phyloP scores from a whole-genome alignment of 2,888 invertebrate species.

The Alitta virens region DNA sequence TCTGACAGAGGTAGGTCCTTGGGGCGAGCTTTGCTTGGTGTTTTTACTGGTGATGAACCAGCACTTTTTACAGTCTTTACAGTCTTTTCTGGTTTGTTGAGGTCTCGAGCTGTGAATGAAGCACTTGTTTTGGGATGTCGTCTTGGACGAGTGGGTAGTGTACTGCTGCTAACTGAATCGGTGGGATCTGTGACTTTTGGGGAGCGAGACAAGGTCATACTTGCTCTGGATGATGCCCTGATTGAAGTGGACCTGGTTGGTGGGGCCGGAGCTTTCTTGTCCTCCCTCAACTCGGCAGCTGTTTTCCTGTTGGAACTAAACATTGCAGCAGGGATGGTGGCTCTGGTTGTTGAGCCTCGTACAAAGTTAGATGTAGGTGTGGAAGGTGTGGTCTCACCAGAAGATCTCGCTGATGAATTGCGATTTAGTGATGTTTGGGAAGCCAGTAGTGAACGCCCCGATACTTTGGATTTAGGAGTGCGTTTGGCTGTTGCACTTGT shows the following conservation, averaged over 20 bases:
- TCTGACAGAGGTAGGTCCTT: constrained; percentile 23
- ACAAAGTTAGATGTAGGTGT: constrained; percentile 21
- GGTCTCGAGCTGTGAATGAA: neutral
- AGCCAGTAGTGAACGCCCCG: constrained; percentile 1
- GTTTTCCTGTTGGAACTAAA: constrained; percentile 21
- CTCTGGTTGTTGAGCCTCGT: constrained; percentile 21
- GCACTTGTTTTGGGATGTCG: neutral
- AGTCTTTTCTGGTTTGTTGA: neutral
- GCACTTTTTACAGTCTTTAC: neutral
- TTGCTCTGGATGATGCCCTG: constrained; percentile 10
- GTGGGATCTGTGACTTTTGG: neutral
- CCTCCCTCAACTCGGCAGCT: constrained; percentile 20
- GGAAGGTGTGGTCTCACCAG: constrained; percentile 1
- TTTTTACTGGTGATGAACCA: neutral
- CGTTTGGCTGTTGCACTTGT: constrained; percentile 10
- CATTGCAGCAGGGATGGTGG: constrained; percentile 32
- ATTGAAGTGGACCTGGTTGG: constrained; percentile 30
- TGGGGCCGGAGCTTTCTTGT: constrained; percentile 23
- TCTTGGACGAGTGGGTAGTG: constrained; percentile 3
- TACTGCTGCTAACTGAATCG: neutral
- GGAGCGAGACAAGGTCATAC: neutral
- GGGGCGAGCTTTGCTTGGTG: constrained; percentile 24
- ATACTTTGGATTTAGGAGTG: constrained; percentile 8
- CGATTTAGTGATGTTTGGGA: neutral
- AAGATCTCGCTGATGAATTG: neutral